A percentile compares a stretch with the other conserved stretches of the same genome.
Evolutionary conservation across 2,888 invertebrate species (phyloP).

Genomic region (Stramonita haemastoma): DNA sequence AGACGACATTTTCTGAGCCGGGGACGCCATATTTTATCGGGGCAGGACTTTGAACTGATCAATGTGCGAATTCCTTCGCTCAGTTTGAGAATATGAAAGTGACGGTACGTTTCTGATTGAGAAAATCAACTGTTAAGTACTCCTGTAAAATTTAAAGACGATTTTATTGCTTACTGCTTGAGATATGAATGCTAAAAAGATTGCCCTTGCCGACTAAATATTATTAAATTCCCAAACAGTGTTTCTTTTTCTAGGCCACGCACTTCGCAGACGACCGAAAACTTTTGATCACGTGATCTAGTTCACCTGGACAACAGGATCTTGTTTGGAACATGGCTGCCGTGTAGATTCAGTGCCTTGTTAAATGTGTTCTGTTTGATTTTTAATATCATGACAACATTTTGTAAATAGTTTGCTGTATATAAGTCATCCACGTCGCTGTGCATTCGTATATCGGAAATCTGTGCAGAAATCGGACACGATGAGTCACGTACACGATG

Average conservation of each 20-base stretch:
- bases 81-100: slow-evolving; percentile 31
- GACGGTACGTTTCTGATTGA: not conserved
- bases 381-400: not conserved
- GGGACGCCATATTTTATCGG: slow-evolving; percentile 53
- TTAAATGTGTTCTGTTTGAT: not conserved
- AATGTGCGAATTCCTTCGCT: not conserved
- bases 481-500: slow-evolving; percentile 67
- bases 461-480: slow-evolving; percentile 36
- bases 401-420: not conserved
- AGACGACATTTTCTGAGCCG: slow-evolving; percentile 42
- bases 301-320: slow-evolving; percentile 65
- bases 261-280: slow-evolving; percentile 15
- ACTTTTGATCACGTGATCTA: slow-evolving; percentile 70
- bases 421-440: not conserved
- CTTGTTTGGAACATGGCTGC: slow-evolving; percentile 40
- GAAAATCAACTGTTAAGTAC: too few species aligned
- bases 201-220: too few species aligned
- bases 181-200: too few species aligned
- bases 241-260: not conserved
- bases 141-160: not conserved
- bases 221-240: too few species aligned
- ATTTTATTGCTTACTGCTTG: not conserved
- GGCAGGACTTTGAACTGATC: slow-evolving; percentile 35
- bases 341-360: not conserved
- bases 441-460: not conserved